These are phyloP conservation scores for Aplocera efformata DNA, from an alignment of 2,888 invertebrate species.

Conservation along the genomic window DNA sequence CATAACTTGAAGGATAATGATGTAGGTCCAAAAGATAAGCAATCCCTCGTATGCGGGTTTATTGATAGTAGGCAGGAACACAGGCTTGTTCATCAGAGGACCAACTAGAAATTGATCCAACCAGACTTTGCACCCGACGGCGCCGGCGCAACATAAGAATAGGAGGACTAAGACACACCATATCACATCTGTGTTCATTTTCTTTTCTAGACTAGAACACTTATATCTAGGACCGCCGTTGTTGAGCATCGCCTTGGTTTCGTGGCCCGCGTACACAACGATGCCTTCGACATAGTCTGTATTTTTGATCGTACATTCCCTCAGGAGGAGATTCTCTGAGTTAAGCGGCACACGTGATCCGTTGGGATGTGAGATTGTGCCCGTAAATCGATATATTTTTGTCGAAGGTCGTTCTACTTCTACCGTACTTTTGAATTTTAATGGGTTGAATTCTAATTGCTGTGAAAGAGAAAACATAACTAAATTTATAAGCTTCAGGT, in stretches of 20 bases:
- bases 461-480: conserved; percentile 49
- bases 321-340: conserved; percentile 93
- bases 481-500: conserved; percentile 5
- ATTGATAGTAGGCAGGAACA: conserved; percentile 83
- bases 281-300: conserved; percentile 98
- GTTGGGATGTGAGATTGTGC: conserved; percentile 90
- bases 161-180: conserved; percentile 97
- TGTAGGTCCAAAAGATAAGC: conserved; percentile 96
- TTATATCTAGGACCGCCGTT: conserved; percentile 97
- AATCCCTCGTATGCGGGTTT: conserved; percentile 88
- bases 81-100: conserved; percentile 74
- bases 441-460: conserved; percentile 87
- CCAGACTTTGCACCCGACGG: conserved; percentile 95
- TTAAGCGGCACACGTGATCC: conserved; percentile 89
- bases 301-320: conserved; percentile 97
- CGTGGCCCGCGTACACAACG: conserved; percentile 97
- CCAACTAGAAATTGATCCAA: conserved; percentile 77
- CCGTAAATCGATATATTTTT: conserved; percentile 96
- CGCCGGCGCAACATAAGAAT: conserved; percentile 93
- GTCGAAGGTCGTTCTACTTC: conserved; percentile 98
- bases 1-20: conserved; percentile 97
- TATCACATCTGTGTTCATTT: conserved; percentile 97
- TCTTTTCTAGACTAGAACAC: conserved; percentile 93
- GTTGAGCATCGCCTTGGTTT: conserved; percentile 98
- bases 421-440: conserved; percentile 89